Conservation (phyloP, 2,113 vertebrate species). For the Plestiodon gilberti region DNA sequence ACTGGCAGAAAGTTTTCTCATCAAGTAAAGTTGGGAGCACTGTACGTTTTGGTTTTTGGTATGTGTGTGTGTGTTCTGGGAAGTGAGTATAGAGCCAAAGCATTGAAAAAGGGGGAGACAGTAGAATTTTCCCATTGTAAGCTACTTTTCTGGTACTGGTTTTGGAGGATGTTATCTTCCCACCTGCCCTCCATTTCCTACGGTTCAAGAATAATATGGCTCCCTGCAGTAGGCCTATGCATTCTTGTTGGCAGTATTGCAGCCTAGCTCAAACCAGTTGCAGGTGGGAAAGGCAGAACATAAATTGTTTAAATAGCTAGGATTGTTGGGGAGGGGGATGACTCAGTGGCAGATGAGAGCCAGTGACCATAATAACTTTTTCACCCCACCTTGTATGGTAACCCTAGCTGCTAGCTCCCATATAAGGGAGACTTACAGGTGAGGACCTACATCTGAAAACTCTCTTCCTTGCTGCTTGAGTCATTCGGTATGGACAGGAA, state of each 20-base stretch:
- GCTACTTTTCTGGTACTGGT: background rate
- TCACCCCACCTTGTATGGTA: background rate
- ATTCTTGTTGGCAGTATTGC: background rate
- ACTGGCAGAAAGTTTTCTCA: background rate
- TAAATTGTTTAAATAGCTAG: background rate
- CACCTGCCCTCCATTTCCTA: background rate
- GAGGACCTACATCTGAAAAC: background rate
- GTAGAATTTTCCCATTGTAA: background rate
- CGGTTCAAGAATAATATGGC: background rate
- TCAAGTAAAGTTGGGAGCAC: background rate
- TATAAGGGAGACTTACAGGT: background rate
- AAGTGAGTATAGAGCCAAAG: background rate
- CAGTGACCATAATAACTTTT: background rate
- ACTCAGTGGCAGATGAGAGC: background rate
- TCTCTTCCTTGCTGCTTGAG: background rate
- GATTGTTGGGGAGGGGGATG: background rate
- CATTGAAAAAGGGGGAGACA: background rate
- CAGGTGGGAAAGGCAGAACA: background rate
- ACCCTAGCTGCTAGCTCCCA: background rate
- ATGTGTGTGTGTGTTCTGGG: background rate
- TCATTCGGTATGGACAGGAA: constrained; percentile 6
- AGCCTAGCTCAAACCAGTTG: background rate
- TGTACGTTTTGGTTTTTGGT: background rate
- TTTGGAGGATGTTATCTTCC: background rate
- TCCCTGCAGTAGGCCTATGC: background rate